Conservation (phyloP, 2,797 vertebrate genomes). For the Dryobates pubescens region DNA sequence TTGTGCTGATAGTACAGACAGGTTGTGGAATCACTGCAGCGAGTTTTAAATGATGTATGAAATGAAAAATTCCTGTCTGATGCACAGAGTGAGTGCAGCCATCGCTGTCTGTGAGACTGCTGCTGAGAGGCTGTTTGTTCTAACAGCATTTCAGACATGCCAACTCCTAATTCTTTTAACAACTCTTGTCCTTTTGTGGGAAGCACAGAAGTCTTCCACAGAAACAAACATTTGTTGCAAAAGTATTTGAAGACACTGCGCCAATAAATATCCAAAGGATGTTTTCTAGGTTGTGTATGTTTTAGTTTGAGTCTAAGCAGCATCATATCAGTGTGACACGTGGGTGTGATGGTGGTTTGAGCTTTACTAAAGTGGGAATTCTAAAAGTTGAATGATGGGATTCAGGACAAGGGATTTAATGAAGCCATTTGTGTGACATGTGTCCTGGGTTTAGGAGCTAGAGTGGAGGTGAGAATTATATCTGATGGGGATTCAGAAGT, state of each 20-base stretch:
- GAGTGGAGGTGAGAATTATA: neutral
- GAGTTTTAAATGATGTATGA: conserved; percentile 78
- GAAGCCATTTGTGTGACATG: neutral
- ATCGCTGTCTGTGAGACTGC: conserved; percentile 4
- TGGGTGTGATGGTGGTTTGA: neutral
- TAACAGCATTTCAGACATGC: conserved; percentile 43
- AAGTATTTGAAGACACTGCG: neutral
- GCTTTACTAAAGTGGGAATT: neutral
- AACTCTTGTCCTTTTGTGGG: neutral
- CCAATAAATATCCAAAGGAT: neutral
- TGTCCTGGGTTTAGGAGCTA: neutral
- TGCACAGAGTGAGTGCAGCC: conserved; percentile 35
- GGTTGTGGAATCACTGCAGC: conserved; percentile 69
- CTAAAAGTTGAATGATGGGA: neutral
- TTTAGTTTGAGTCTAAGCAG: neutral
- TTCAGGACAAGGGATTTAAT: neutral
- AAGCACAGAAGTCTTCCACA: neutral
- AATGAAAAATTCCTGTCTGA: conserved; percentile 75
- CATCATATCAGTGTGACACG: neutral
- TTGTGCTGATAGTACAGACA: conserved; percentile 38
- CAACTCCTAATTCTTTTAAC: conserved; percentile 12
- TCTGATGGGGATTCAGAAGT: neutral
- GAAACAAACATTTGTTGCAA: neutral
- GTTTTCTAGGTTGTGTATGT: neutral
- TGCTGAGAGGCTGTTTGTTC: conserved; percentile 56